Evolutionary conservation across 2,888 invertebrate species (phyloP), one percentile per base, ranked within the genome.

Genomic region (Eupithecia vulgata): DNA sequence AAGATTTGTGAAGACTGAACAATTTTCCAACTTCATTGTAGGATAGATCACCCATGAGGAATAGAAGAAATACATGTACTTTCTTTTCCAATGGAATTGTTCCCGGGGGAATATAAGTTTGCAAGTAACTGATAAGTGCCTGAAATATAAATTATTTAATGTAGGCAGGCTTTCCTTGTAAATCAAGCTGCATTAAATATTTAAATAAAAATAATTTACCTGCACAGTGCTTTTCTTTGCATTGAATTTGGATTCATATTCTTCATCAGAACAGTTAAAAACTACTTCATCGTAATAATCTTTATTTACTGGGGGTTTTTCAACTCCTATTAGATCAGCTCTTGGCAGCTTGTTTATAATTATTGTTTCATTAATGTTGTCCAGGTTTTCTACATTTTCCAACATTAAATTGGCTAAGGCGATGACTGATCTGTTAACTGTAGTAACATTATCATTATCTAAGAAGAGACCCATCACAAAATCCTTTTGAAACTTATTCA

Each of bases 11-110:
- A 42, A 94, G 78, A 45, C 89, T 87, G 87, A 93, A 94, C 45
- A 91, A 81, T 76, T 84, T 85, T 1, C 90, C 90, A 74, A 90
- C 83, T 78, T 92, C 92, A 87, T 84, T 90, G 75, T 87, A 94
- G 12, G 93, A 92, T 72, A 85, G 82, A 77, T 91, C 87, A 84
- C 84, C 91, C 71, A 87, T 88, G 72, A 94, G 74, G 17, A 91
- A 79, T 88, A 90, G 92, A 12, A 94, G 82, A 81, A 94, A 94
- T 34, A 94, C 81, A 83, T 93, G 92, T 12, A 93, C 87, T 81
- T 93, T 94, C 81, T 93, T 94, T 61, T 91, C 91, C 30, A 94
- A 77, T 30, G 90, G 82, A 8, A 93, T 85, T 70, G 78, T 84
- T 4, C 87, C 87, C 40, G 86, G 81, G 66, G 84, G 86, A 15